phyloP scores from a whole-genome alignment of 2,888 invertebrate species.

The Plutella xylostella region DNA sequence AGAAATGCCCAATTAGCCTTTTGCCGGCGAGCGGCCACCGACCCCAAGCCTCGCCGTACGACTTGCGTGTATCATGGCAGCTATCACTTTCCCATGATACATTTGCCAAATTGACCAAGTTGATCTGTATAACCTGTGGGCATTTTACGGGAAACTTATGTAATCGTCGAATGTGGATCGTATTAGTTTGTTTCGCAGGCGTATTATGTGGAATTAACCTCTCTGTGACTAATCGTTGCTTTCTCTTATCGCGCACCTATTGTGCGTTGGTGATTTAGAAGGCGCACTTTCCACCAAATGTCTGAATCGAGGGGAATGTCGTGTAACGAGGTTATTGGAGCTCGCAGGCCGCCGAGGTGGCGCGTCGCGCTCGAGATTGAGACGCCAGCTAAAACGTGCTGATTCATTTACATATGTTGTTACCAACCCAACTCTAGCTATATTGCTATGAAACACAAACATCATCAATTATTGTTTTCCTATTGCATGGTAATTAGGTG shows the following conservation, averaged over 20 bases:
- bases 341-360: constrained; percentile 48
- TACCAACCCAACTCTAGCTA: too few species aligned
- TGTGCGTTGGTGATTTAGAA: constrained; percentile 34
- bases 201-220: constrained; percentile 55
- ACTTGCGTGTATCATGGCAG: constrained; percentile 69
- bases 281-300: constrained; percentile 28
- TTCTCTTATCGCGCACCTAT: constrained; percentile 55
- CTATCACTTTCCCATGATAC: constrained; percentile 56
- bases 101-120: constrained; percentile 21
- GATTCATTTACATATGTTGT: constrained; percentile 64
- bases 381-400: constrained; percentile 58
- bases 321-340: constrained; percentile 61
- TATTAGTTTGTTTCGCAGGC: constrained; percentile 33
- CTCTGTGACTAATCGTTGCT: constrained; percentile 56
- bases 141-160: not conserved
- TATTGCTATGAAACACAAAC: not conserved
- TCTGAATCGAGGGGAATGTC: constrained; percentile 28
- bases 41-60: constrained; percentile 73
- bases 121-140: not conserved
- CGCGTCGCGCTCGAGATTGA: constrained; percentile 60
- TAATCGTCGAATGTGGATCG: not conserved
- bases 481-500: too few species aligned
- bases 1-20: constrained; percentile 52
- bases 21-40: constrained; percentile 75
- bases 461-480: not conserved